Base-by-base conservation (phyloP, 2,888 invertebrate species). In the Druceiella hillmani region DNA sequence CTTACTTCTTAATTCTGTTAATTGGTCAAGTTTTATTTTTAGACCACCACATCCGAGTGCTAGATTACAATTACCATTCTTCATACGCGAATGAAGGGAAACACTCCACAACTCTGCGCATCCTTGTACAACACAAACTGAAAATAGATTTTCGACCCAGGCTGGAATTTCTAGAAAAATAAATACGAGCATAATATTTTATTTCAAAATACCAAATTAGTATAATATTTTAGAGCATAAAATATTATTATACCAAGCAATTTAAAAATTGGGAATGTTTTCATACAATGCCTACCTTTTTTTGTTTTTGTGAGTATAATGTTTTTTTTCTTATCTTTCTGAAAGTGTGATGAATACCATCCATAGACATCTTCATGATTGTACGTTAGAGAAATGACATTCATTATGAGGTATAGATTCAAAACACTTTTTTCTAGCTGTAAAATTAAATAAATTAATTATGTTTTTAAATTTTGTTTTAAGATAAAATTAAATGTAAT, bases 321-420 rank as follows among this genome's bases (percentile, higher is more conserved):
- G n/a, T n/a, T n/a, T n/a, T n/a, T n/a, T n/a, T n/a, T n/a, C 35
- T 54, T 58, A 35, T 52, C 57, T 15, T 58, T 44, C 33, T 59
- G 42, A 17, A 48, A 48, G 12, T 38, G 39, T 9, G 40, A 41
- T 14, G 54, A 48, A 49, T 63, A 65, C 69, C 70, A 70, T 25
- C 54, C 53, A 46, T 63, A 59, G 10, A 59, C 57, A 17, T 64
- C 58, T 2, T 44, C 51, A 40, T 72, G 71, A 24, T 59, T 55
- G 46, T 87, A 89, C 13, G 74, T 77, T 3, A 85, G 57, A 46
- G 78, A 76, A 46, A 88, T 64, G 32, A 78, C 81, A 57, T 84
- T 82, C 25, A 88, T 65, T 54, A 80, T 79, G 7, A 82, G 63
- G 54, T 79, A 81, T 29, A 83, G 55, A 49, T 83, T 81, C 2